Evolutionary conservation across 1,140 invertebrate genomes (phyloP), one percentile per base, ranked within the genome.

Genomic region (Pseudomyrmex dendroicus): DNA sequence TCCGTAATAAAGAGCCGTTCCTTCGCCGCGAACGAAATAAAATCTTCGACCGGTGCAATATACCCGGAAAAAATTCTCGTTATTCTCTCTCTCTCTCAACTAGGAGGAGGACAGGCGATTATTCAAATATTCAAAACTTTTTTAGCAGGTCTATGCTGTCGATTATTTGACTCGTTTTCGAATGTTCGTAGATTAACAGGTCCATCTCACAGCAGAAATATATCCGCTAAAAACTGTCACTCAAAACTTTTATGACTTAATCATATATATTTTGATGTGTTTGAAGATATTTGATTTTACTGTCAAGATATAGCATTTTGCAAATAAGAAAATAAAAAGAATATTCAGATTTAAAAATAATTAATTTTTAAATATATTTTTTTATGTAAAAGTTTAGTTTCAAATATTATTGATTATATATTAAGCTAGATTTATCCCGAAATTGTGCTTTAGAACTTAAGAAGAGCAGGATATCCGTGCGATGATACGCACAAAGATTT

Each of bases 1-100:
- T 80, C 73, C 76, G 20, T 80, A 80, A 80, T 80, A 80, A 59
- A 80, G 66, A 70, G 44, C 66, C 22, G 66, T 46, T 72, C 15
- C 56, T 72, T 70, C 44, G 56, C 66, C 76, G 20, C 22, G 76
- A 22, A 59, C 52, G 54, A 70, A 70, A 78, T 78, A 68, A 68
- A 78, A 80, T 80, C 22, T 59, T 59, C 48, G 44, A 15, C 44
- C 44, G 22, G 46, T 7, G 66, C 66, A 72, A 59, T 70, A 35
- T 35, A 70, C 70, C 2, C 15, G 54, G 54, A 80, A 72, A 80
- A 80, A 80, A 80, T 80, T 22, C n/a, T 70, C 66, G 64, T 61
- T 9, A 35, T 59, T 80, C 20, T 20, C 35, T 35, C 5, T 35
- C 5, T 35, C 7, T 35, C 35, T 35, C 35, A 7, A 5, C 54